These are phyloP conservation scores for Myotis lucifugus DNA, from an alignment of 2,113 vertebrate species.

Conservation along the genomic window DNA sequence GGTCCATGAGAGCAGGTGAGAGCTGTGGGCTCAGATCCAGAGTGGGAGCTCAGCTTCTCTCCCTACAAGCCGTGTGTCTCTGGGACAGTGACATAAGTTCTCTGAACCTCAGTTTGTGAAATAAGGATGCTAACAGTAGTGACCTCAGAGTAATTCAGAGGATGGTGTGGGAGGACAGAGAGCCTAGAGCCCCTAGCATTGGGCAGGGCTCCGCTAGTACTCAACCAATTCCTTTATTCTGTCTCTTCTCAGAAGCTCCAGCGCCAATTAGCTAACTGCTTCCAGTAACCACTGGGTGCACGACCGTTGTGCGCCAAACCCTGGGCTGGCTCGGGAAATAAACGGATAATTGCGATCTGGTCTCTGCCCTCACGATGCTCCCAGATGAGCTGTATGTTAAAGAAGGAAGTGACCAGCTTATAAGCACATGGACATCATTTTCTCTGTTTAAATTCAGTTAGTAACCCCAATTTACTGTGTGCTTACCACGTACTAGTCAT, in stretches of 20 bases:
- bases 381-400: neutral
- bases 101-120: neutral
- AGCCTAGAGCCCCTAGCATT: neutral
- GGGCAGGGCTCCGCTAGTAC: neutral
- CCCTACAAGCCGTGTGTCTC: neutral
- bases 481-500: neutral
- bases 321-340: neutral
- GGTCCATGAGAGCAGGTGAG: neutral
- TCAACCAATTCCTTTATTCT: constrained; percentile 6
- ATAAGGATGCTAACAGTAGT: neutral
- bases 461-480: neutral
- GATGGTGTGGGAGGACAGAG: too few relatives aligned
- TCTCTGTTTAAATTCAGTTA: constrained; percentile 50
- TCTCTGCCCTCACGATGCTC: neutral
- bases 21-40: neutral
- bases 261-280: constrained; percentile 29
- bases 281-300: constrained; percentile 30
- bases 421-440: neutral
- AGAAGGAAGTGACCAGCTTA: constrained; percentile 21
- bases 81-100: neutral
- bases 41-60: neutral
- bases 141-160: neutral
- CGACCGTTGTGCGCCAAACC: neutral
- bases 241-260: neutral
- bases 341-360: constrained; percentile 8